phyloP scores from a whole-genome alignment of 2,888 invertebrate genomes.

The Cremastobaeus sp. region DNA sequence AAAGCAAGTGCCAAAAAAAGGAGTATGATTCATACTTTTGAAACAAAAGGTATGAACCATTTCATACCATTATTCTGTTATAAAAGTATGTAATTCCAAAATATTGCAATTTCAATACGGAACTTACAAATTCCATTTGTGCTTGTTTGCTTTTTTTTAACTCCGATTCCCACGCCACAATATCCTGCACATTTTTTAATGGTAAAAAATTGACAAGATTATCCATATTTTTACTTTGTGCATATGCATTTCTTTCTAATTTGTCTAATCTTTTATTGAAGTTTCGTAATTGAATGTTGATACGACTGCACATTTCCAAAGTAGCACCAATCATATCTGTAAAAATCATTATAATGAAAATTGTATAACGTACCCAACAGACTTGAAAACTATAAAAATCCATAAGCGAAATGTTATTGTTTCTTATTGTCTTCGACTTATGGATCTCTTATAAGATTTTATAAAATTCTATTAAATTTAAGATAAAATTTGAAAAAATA shows the following conservation, averaged over 20 bases:
- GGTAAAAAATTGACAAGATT: constrained; percentile 15
- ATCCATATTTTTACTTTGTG: constrained; percentile 1
- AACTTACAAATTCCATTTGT: constrained; percentile 14
- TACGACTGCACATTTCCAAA: constrained; percentile 11
- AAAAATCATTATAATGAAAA: no score
- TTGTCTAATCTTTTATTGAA: constrained; percentile 12
- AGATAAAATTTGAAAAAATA: no score
- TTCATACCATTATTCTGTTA: not conserved
- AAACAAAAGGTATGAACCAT: not conserved
- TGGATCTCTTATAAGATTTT: no score
- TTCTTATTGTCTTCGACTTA: no score
- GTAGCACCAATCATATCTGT: constrained; percentile 16
- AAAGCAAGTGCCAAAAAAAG: not conserved
- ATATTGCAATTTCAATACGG: not conserved
- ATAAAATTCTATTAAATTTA: no score
- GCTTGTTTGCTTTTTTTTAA: constrained; percentile 10
- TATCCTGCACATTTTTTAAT: constrained; percentile 10
- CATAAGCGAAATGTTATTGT: no score
- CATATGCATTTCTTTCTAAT: constrained; percentile 9
- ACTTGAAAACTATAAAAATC: no score
- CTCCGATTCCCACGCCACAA: constrained; percentile 9
- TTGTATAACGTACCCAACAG: no score
- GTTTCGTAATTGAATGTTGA: constrained; percentile 10
- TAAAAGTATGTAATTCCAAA: not conserved
- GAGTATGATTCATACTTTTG: not conserved